Evolutionary conservation across 2,113 vertebrate genomes (phyloP), one percentile per base, ranked within the genome.

Genomic region (Stigmatopora argus): DNA sequence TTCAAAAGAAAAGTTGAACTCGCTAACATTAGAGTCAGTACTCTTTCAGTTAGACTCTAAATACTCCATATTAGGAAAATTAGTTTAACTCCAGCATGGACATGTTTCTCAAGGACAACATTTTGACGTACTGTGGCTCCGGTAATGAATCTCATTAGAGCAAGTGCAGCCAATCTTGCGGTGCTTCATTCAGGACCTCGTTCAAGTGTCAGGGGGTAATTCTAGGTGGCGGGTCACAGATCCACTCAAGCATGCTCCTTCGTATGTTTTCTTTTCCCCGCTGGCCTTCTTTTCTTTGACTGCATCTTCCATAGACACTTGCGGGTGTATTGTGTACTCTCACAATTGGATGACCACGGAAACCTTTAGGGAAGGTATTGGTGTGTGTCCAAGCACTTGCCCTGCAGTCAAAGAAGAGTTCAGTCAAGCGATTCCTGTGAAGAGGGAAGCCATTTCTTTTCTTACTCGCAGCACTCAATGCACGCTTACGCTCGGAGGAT

Each of bases 151-250:
- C n/a, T 13, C 10, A 60, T 21, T 41, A 9, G 41, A 14, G n/a
- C 59, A 45, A 44, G 19, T 23, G 58, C 44, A 21, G n/a, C 9
- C 19, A 21, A 41, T 41, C 5, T 9, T 14, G 38, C 35, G 17
- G 31, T 44, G 19, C 21, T 21, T 5, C 68, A 48, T 19, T 48
- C 44, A 3, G 31, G n/a, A 65, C 64, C 63, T 58, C 67, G 62
- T 73, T 87, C 83, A 86, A 84, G 81, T 83, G 83, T 90, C 87
- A 88, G 80, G 7, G 49, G 78, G 57, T 87, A 81, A 89, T 89
- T 59, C 21, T 71, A 85, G 82, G 81, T 86, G 88, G 79, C 88
- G 88, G 82, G 73, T 77, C 69, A 64, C 84, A 87, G 83, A 87
- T 75, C 77, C 83, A 80, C 52, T 76, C 74, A 77, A 78, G 85